A percentile compares a stretch with the other conserved stretches of the same genome.
phyloP scores from a whole-genome alignment of 2,888 invertebrate species.

The Omphaloscelis lunosa region DNA sequence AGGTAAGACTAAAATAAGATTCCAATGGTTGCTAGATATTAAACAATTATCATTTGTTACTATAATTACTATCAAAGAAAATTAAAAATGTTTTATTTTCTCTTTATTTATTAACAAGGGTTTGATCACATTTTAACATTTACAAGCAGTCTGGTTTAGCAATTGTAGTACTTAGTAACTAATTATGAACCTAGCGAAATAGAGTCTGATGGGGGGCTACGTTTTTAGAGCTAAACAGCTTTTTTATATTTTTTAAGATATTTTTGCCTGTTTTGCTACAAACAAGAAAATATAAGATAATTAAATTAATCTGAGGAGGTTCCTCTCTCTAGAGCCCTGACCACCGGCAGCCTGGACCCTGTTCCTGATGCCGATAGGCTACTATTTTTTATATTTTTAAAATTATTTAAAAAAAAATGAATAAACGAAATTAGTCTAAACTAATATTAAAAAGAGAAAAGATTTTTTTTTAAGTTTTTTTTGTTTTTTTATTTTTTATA shows the following conservation, averaged over 20 bases:
- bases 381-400: too few species aligned
- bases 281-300: background rate
- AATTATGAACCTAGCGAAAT: background rate
- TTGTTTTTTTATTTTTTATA: too few species aligned
- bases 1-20: background rate
- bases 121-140: background rate
- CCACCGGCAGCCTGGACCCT: too few species aligned
- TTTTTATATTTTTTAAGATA: background rate
- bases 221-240: background rate
- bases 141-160: background rate
- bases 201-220: background rate
- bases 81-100: background rate
- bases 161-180: background rate
- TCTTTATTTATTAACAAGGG: background rate
- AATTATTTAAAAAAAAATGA: too few species aligned
- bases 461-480: too few species aligned
- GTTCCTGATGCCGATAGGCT: too few species aligned
- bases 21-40: background rate
- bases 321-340: too few species aligned
- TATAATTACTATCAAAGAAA: background rate
- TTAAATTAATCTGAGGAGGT: background rate
- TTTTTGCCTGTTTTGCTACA: background rate
- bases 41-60: background rate
- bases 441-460: too few species aligned
- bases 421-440: too few species aligned